These are phyloP conservation scores for Dolichotis patagonum DNA, from an alignment of 2,113 vertebrate genomes.

Conservation along the genomic window DNA sequence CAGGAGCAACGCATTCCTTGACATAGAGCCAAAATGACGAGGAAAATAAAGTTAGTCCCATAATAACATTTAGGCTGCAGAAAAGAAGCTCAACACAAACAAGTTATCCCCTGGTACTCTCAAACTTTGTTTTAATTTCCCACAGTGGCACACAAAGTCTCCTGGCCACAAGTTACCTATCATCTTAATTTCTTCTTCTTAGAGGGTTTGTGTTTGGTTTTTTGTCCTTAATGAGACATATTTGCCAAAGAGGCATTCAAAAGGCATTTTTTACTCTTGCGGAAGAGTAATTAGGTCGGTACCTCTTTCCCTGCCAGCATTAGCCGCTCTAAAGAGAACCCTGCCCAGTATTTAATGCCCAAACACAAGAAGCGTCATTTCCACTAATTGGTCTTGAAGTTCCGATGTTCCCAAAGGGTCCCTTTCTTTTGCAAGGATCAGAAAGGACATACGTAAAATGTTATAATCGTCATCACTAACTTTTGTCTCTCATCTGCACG, in stretches of 20 bases:
- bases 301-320: slow-evolving; percentile 88
- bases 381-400: slow-evolving; percentile 90
- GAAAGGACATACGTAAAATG: slow-evolving; percentile 84
- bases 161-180: slow-evolving; percentile 88
- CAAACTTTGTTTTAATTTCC: slow-evolving; percentile 84
- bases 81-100: slow-evolving; percentile 76
- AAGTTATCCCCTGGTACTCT: slow-evolving; percentile 69
- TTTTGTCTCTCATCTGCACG: slow-evolving; percentile 75
- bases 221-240: slow-evolving; percentile 89
- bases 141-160: slow-evolving; percentile 84
- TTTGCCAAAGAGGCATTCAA: slow-evolving; percentile 90
- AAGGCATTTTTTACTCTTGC: slow-evolving; percentile 88
- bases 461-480: slow-evolving; percentile 84
- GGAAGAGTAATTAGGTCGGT: slow-evolving; percentile 90
- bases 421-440: slow-evolving; percentile 85
- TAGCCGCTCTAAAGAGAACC: slow-evolving; percentile 87
- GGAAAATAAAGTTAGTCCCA: slow-evolving; percentile 70
- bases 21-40: slow-evolving; percentile 69
- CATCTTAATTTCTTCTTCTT: slow-evolving; percentile 86
- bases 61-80: slow-evolving; percentile 71
- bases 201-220: slow-evolving; percentile 85
- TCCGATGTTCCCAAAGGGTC: slow-evolving; percentile 87
- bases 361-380: slow-evolving; percentile 88
- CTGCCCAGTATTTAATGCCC: slow-evolving; percentile 88
- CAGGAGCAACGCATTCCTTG: slow-evolving; percentile 68